A percentile compares a stretch with the other conserved stretches of the same genome.
phyloP scores from a whole-genome alignment of 2,113 vertebrate genomes.

The Pelodiscus sinensis region DNA sequence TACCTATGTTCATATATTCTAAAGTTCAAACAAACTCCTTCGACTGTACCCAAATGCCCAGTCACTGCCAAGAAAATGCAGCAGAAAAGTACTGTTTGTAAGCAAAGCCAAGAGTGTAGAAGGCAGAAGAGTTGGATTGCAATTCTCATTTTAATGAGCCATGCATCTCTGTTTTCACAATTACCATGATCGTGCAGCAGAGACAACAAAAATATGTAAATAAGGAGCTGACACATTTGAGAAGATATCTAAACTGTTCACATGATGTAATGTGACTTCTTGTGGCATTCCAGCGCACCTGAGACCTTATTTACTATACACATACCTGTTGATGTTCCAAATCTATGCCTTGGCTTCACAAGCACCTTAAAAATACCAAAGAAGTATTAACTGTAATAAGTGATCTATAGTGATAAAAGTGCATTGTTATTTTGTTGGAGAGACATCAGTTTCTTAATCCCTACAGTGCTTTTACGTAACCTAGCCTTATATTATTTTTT shows the following conservation, averaged over 20 bases:
- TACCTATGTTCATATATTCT: slow-evolving; percentile 90
- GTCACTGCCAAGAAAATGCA: slow-evolving; percentile 70
- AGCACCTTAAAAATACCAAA: slow-evolving; percentile 70
- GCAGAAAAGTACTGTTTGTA: slow-evolving; percentile 57
- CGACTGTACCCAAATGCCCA: slow-evolving; percentile 46
- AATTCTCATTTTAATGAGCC: neutral
- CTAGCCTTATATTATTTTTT: slow-evolving; percentile 39
- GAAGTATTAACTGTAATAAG: slow-evolving; percentile 60
- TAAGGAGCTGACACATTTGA: neutral
- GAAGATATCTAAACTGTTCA: slow-evolving; percentile 31
- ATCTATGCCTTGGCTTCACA: slow-evolving; percentile 36
- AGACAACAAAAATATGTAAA: neutral
- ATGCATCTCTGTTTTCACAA: slow-evolving; percentile 10
- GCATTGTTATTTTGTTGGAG: neutral
- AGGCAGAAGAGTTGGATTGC: neutral
- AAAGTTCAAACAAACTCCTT: slow-evolving; percentile 41
- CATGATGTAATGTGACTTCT: neutral
- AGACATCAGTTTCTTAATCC: slow-evolving; percentile 7
- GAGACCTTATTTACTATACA: neutral
- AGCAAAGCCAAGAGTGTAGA: slow-evolving; percentile 6
- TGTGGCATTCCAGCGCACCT: neutral
- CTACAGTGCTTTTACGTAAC: slow-evolving; percentile 2
- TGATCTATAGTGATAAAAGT: slow-evolving; percentile 40
- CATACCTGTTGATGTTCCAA: slow-evolving; percentile 18
- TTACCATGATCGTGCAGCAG: neutral